These are phyloP conservation scores for Archocentrus centrarchus DNA, from an alignment of 2,113 vertebrate genomes.

Conservation along the genomic window DNA sequence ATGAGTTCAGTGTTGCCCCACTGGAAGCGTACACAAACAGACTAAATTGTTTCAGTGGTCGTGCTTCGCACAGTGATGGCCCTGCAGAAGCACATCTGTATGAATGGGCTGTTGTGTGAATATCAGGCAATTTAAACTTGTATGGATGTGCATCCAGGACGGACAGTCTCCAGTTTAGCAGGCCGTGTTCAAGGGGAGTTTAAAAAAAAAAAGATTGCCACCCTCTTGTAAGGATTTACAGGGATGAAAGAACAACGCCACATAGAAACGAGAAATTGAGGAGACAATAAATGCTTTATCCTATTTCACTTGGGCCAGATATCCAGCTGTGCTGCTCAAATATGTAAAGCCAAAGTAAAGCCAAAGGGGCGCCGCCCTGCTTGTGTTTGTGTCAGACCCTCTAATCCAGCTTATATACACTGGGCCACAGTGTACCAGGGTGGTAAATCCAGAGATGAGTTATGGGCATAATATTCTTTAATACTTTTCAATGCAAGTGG, in stretches of 20 bases:
- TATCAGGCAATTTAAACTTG: conserved; percentile 51
- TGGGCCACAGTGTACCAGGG: conserved; percentile 42
- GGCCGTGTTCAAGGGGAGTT: conserved; percentile 29
- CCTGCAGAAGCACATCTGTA: conserved; percentile 55
- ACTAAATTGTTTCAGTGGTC: conserved; percentile 56
- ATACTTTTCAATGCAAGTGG: conserved; percentile 49
- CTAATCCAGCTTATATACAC: conserved; percentile 66
- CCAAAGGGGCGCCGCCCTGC: conserved; percentile 39
- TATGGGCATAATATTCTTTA: conserved; percentile 39
- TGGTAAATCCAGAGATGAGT: conserved; percentile 46
- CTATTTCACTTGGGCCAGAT: conserved; percentile 35
- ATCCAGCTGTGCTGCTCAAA: conserved; percentile 57
- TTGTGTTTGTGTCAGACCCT: conserved; percentile 47
- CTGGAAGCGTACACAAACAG: conserved; percentile 53
- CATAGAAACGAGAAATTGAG: conserved; percentile 33
- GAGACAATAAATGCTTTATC: conserved; percentile 53
- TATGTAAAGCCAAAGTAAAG: conserved; percentile 67
- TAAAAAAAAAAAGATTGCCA: conserved; percentile 45
- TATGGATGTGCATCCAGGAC: conserved; percentile 28
- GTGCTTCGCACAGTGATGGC: conserved; percentile 63
- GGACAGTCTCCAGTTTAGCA: conserved; percentile 37
- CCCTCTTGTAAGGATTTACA: conserved; percentile 24
- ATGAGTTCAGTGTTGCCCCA: conserved; percentile 68
- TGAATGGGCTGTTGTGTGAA: conserved; percentile 31
- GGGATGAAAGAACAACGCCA: conserved; percentile 26